Conservation (phyloP, 2,113 vertebrate genomes). For the Bombycilla garrulus region DNA sequence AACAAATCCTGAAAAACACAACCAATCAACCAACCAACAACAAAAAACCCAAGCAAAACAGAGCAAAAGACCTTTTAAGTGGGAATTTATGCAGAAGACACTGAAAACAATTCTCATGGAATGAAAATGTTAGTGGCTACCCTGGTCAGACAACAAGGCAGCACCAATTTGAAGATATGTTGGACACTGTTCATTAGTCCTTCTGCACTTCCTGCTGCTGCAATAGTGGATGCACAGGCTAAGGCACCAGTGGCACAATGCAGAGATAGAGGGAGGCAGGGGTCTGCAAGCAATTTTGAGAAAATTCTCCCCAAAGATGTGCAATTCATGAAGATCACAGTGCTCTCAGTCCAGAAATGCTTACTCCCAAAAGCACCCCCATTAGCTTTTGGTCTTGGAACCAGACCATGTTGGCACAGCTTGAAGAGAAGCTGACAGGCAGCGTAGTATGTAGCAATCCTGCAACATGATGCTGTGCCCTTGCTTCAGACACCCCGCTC, state of each 20-base stretch:
- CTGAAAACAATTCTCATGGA: background rate
- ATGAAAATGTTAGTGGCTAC: background rate
- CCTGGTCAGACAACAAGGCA: background rate
- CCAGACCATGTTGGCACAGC: background rate
- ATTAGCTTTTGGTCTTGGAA: background rate
- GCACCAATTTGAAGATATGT: background rate
- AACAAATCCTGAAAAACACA: fast-evolving
- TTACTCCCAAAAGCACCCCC: background rate
- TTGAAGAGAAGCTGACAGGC: background rate
- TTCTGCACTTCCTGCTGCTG: background rate
- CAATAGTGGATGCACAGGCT: background rate
- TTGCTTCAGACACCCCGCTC: background rate
- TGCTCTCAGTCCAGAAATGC: background rate
- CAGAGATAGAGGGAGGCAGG: background rate
- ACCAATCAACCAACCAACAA: background rate
- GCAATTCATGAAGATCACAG: background rate
- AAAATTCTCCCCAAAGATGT: background rate
- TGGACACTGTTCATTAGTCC: background rate
- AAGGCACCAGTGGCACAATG: background rate
- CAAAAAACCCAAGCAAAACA: background rate
- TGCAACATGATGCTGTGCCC: fast-evolving
- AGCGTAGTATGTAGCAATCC: background rate
- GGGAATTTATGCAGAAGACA: background rate
- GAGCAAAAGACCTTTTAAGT: background rate
- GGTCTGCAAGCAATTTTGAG: background rate